Base-by-base conservation (phyloP, 1,140 invertebrate genomes). In the Ceratosolen solmsi region DNA sequence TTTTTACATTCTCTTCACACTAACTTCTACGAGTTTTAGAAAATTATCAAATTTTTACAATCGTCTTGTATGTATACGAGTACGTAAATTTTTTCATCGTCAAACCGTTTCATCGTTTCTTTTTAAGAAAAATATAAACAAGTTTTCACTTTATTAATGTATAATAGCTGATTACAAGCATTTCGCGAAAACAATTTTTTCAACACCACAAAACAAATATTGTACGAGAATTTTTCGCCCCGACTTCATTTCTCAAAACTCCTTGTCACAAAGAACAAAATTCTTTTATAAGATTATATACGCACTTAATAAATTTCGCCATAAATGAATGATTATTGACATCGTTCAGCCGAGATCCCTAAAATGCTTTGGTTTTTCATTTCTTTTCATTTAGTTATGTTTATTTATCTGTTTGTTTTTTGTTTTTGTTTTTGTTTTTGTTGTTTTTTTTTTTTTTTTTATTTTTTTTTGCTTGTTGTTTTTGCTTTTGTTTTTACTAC, bases 61-160 rank as follows among this genome's bases (percentile, higher is more conserved):
- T 76, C 72, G 60, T 83, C 73, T 68, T 86, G 82, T 82, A 84
- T 81, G 79, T 86, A 82, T 84, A 81, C 72, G 84, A 82, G 80
- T 84, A 80, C 72, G 38, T 83, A 82, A 82, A 82, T 74, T 84
- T n/a, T 83, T 70, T 79, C 51, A 76, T 75, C 77, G 38, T 83
- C 33, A 79, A 79, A 75, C 75, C 46, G 73, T 60, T 56, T 79
- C 82, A 68, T 77, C 54, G 22, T 77, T 79, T 81, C 27, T 70
- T 82, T 77, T 85, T 83, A 84, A 85, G 84, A 86, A 83, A 84
- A 84, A 87, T 83, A 87, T 86, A 85, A 84, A 83, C 84, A 85
- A 86, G 83, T 84, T 82, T 84, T 70, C 82, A 74, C 74, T 63
- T 84, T 79, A 70, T 79, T 71, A 79, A 79, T 82, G 75, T 74